phyloP scores from a whole-genome alignment of 2,888 invertebrate genomes.

The Dysmachus trigonus region DNA sequence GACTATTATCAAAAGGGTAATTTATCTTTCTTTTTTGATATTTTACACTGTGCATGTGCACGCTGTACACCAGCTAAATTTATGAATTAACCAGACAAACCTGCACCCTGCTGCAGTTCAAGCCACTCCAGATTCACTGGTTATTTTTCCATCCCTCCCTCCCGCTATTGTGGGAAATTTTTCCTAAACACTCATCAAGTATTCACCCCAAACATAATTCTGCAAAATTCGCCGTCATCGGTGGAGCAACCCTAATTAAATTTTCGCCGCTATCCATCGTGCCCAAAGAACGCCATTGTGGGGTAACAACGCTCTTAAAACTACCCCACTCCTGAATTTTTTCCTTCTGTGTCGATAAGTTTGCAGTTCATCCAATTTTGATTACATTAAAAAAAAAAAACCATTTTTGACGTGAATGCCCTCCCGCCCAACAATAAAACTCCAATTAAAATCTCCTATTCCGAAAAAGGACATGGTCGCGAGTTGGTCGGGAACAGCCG shows the following conservation, averaged over 20 bases:
- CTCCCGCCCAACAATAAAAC: not conserved
- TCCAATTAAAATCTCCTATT: not conserved
- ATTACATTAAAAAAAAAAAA: not conserved
- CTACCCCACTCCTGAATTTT: not conserved
- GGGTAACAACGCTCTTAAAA: too few relatives aligned
- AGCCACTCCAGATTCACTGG: not conserved
- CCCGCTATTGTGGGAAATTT: not conserved
- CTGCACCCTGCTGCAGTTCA: not conserved
- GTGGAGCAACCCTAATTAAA: not conserved
- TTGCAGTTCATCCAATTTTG: not conserved
- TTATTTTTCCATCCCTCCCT: not conserved
- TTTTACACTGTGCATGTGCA: too few relatives aligned
- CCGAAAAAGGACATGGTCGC: not conserved
- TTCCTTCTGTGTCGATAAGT: not conserved
- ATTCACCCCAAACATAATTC: not conserved
- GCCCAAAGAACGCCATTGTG: not conserved
- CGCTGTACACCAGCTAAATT: not conserved
- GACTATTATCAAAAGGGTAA: not conserved
- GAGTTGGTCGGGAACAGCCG: not conserved
- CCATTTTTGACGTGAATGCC: not conserved
- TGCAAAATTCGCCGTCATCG: not conserved
- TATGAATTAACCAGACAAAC: not conserved
- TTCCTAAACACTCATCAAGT: not conserved
- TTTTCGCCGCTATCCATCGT: not conserved
- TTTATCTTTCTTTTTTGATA: too few relatives aligned